phyloP scores from a whole-genome alignment of 30 jellyfish, hydroid and myxozoan genomes.

The Chironex yamaguchii region DNA sequence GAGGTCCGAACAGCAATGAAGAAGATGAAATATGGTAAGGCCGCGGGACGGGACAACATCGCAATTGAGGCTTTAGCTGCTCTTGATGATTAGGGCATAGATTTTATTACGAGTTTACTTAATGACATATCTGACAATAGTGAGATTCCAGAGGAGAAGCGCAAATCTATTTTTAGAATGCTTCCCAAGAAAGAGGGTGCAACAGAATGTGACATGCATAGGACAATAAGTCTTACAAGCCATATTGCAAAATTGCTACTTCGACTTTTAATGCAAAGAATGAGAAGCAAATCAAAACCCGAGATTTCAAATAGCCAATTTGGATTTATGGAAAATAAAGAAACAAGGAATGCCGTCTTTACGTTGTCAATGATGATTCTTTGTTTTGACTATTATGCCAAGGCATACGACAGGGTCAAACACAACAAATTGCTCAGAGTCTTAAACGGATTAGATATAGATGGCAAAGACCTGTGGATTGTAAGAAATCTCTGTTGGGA shows the following conservation, averaged over 20 bases:
- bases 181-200: constrained; percentile 39
- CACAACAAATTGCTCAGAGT: not conserved
- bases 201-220: constrained; percentile 24
- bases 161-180: too few relatives aligned
- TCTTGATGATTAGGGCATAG: constrained; percentile 17
- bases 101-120: constrained; percentile 1
- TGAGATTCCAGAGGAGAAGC: too few relatives aligned
- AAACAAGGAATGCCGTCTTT: not conserved
- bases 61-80: constrained; percentile 18
- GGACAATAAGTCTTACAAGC: constrained; percentile 36
- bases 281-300: not conserved
- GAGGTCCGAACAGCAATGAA: constrained; percentile 37
- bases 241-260: constrained; percentile 17
- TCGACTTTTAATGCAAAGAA: not conserved
- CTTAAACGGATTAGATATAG: not conserved
- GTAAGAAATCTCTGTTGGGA: constrained; percentile 5
- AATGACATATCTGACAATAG: too few relatives aligned
- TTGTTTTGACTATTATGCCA: constrained; percentile 22
- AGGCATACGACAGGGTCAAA: constrained; percentile 17
- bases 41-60: constrained; percentile 35
- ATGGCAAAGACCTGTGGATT: constrained; percentile 4
- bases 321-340: not conserved
- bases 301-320: constrained; percentile 15
- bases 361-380: not conserved
- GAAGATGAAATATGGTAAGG: constrained; percentile 33